A percentile compares a stretch with the other conserved stretches of the same genome.
phyloP scores from a whole-genome alignment of 2,888 invertebrate species.

The Lithophane ornitopus region DNA sequence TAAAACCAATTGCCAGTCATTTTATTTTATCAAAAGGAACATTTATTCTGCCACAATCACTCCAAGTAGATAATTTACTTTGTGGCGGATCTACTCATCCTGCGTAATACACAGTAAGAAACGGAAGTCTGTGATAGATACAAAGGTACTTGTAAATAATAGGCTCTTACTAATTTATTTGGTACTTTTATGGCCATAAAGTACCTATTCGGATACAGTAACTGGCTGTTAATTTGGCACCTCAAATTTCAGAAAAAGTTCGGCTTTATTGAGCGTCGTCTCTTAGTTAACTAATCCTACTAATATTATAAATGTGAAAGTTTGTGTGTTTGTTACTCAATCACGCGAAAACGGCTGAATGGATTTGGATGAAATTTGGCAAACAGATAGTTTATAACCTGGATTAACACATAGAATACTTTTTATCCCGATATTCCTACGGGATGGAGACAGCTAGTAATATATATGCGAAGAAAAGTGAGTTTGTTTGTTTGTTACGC shows the following conservation, averaged over 20 bases:
- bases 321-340: too few relatives aligned
- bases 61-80: conserved; percentile 24
- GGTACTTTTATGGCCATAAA: neutral
- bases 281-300: too few relatives aligned
- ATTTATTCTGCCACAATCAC: conserved; percentile 9
- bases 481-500: too few relatives aligned
- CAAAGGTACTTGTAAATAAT: conserved; percentile 3
- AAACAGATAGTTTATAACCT: too few relatives aligned
- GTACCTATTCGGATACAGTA: neutral
- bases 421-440: too few relatives aligned
- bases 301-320: too few relatives aligned
- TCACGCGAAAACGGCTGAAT: too few relatives aligned
- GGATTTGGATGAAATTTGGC: too few relatives aligned
- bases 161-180: neutral
- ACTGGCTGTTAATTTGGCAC: neutral
- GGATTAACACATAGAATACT: too few relatives aligned
- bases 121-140: conserved; percentile 45
- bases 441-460: too few relatives aligned
- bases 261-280: too few relatives aligned
- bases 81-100: conserved; percentile 32
- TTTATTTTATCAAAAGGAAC: neutral
- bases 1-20: neutral
- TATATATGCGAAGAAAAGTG: too few relatives aligned
- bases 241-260: neutral
- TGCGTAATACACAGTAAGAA: conserved; percentile 13